Evolutionary conservation across 2,888 invertebrate species (phyloP), one percentile per base, ranked within the genome.

Genomic region (Invenusta paracnida): DNA sequence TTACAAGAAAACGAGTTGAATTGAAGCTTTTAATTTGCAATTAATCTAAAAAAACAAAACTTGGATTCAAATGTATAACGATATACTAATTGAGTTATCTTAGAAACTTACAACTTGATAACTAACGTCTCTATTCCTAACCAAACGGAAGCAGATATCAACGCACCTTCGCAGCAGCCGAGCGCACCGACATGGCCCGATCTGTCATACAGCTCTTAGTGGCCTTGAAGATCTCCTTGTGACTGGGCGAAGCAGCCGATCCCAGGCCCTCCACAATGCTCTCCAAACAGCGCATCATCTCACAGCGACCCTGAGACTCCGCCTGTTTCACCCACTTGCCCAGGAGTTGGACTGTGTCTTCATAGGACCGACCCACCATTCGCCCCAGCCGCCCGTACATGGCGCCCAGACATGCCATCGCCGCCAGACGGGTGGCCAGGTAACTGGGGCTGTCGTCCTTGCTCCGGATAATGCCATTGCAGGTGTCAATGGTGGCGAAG

Each of bases 351-450:
- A 98, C 96, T 0, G 98, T 98, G 90, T 99, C 99, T 91, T 99
- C 98, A 90, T 97, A 99, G 0, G 97, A 96, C 87, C 98, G 93
- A 0, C 98, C 99, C 95, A 98, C 98, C 97, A 99, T 97, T 88
- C 99, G 93, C 0, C 99, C 98, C 27, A 99, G 98, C 99, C 96
- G 96, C 92, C 98, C 97, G 92, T 98, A 99, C 96, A 99, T 97
- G 87, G 95, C 95, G 48, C 98, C 98, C 67, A 93, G 90, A 88
- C 97, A 97, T 89, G 96, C 95, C 89, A 98, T 95, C 23, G 98
- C 97, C 89, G 97, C 96, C 97, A 99, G 92, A 93, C 96, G 95
- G 0, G 96, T 96, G 5, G 97, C 95, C 88, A 98, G 93, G 91
- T 96, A 97, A 89, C 96, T 96, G 0, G 97, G 97, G 0, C 98